Conservation (phyloP, 2,113 vertebrate genomes). For the Peromyscus leucopus region DNA sequence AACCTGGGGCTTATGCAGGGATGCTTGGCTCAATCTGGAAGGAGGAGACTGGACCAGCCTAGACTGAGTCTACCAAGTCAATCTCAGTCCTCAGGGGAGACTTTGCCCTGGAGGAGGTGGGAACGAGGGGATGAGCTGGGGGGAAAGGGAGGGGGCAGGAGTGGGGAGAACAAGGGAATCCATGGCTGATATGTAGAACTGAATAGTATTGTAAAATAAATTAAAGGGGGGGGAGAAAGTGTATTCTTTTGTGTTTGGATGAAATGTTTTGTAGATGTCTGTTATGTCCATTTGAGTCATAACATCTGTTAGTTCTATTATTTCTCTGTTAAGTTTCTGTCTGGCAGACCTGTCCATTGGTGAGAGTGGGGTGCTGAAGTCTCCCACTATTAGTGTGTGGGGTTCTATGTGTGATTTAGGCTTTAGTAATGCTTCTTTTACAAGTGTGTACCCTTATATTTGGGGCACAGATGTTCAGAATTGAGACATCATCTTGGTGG, state of each 20-base stretch:
- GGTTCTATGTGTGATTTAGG: background rate
- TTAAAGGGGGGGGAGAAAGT: too few relatives aligned
- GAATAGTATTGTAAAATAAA: too few relatives aligned
- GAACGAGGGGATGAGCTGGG: too few relatives aligned
- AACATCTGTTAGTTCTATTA: background rate
- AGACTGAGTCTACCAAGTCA: too few relatives aligned
- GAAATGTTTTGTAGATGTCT: background rate
- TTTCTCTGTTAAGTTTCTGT: background rate
- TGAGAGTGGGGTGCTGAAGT: background rate
- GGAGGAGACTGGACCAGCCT: too few relatives aligned
- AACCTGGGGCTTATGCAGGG: too few relatives aligned
- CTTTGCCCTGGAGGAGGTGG: too few relatives aligned
- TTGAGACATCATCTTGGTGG: background rate
- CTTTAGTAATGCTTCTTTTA: background rate
- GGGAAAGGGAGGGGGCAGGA: too few relatives aligned
- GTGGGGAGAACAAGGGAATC: too few relatives aligned
- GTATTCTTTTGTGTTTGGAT: background rate
- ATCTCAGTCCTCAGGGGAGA: too few relatives aligned
- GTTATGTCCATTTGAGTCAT: background rate
- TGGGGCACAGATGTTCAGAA: background rate
- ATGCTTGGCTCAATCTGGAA: too few relatives aligned
- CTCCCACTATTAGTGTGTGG: background rate
- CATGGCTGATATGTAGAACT: too few relatives aligned
- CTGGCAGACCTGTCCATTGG: background rate
- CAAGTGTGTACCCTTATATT: background rate